These are phyloP conservation scores for Poecile atricapillus DNA, from an alignment of 2,113 vertebrate genomes.

Conservation along the genomic window DNA sequence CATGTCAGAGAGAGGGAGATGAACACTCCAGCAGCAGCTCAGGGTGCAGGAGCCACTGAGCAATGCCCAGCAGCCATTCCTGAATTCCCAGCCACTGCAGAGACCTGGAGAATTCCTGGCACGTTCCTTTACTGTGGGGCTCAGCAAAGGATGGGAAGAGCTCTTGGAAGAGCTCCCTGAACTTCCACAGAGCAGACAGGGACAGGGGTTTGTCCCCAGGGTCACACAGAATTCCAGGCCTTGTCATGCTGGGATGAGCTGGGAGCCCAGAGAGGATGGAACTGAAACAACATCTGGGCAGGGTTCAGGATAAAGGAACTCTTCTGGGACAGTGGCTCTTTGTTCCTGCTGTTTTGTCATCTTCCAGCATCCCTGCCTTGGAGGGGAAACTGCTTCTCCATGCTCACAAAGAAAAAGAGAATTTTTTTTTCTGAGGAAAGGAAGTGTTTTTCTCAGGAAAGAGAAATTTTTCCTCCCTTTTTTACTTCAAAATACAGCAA, in stretches of 20 bases:
- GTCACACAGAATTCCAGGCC: not conserved
- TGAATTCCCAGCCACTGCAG: not conserved
- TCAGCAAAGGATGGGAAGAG: not conserved
- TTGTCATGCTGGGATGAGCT: not conserved
- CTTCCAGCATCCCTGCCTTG: not conserved
- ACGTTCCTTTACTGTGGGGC: not conserved
- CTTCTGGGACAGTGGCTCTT: not conserved
- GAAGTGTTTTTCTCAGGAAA: not conserved
- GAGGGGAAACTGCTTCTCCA: not conserved
- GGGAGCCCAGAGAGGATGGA: not conserved
- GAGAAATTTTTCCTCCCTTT: not conserved
- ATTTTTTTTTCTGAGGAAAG: not conserved
- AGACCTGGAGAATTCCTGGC: not conserved
- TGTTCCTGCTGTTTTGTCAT: not conserved
- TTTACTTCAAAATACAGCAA: not conserved
- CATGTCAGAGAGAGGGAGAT: not conserved
- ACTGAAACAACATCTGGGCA: not conserved
- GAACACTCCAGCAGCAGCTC: too few species aligned
- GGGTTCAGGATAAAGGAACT: not conserved
- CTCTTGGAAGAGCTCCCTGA: not conserved
- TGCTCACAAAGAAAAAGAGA: not conserved
- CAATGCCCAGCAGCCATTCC: not conserved
- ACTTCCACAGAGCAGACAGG: accelerated
- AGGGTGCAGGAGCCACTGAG: not conserved
- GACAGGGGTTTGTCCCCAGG: not conserved